Conservation (phyloP, 2,797 vertebrate species). For the Lemur catta region DNA sequence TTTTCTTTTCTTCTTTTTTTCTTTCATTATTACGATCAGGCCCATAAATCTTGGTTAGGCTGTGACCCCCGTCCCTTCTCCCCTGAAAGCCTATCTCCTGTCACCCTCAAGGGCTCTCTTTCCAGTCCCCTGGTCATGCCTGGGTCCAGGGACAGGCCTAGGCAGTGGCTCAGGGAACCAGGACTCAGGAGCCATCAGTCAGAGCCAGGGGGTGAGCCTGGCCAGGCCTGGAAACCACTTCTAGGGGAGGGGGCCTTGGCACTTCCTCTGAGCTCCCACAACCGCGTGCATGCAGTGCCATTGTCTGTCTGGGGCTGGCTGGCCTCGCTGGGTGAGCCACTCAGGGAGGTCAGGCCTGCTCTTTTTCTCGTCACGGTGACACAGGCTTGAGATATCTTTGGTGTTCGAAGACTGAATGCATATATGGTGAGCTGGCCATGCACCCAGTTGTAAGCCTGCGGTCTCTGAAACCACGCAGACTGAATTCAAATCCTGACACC, state of each 20-base stretch:
- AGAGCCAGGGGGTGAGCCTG: neutral
- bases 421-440: neutral
- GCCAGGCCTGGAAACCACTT: neutral
- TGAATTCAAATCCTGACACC: neutral
- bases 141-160: neutral
- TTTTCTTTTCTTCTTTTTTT: conserved; percentile 66
- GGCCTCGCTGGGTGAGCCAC: neutral
- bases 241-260: neutral
- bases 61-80: conserved; percentile 54
- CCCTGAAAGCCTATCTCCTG: conserved; percentile 51
- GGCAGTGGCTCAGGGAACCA: conserved; percentile 28
- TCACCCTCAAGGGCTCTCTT: conserved; percentile 23
- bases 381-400: neutral
- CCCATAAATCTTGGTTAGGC: conserved; percentile 76
- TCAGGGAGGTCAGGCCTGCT: neutral
- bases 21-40: conserved; percentile 73
- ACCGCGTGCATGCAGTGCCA: neutral
- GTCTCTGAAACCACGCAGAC: neutral
- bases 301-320: neutral
- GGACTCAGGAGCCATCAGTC: conserved; percentile 12
- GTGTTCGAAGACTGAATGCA: neutral
- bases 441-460: neutral
- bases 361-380: neutral
- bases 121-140: neutral
- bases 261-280: neutral